Conservation (phyloP, 2,113 vertebrate species). For the Pyxicephalus adspersus region DNA sequence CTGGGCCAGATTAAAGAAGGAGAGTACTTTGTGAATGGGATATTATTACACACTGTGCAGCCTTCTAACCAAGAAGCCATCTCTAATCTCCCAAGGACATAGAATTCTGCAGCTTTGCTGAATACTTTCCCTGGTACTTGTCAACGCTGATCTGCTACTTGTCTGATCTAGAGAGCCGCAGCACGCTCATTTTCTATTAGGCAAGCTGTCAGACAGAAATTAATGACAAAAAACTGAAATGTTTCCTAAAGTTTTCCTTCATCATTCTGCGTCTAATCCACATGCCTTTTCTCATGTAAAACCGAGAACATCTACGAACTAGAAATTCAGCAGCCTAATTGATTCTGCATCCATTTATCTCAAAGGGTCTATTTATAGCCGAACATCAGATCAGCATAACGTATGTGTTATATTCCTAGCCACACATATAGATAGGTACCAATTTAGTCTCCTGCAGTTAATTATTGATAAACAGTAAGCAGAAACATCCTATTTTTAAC, state of each 20-base stretch:
- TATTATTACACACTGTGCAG: constrained; percentile 2
- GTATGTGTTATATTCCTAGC: constrained; percentile 22
- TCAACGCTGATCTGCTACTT: constrained; percentile 29
- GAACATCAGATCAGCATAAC: constrained; percentile 10
- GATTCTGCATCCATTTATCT: constrained; percentile 44
- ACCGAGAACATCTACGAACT: background rate
- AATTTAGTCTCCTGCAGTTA: constrained; percentile 34
- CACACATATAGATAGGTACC: constrained; percentile 21
- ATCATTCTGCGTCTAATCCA: constrained; percentile 30
- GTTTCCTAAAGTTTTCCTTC: constrained; percentile 33
- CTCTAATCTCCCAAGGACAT: constrained; percentile 27
- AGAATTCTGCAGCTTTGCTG: background rate
- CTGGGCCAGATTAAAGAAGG: background rate
- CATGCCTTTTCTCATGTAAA: background rate
- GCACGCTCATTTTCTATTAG: constrained; percentile 43
- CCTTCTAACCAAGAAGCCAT: background rate
- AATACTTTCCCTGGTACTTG: constrained; percentile 36
- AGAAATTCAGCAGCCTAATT: constrained; percentile 36
- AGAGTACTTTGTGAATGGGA: background rate
- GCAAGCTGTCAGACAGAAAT: constrained; percentile 30
- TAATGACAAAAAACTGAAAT: constrained; percentile 34
- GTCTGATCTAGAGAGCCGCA: constrained; percentile 31
- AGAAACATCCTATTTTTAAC: background rate
- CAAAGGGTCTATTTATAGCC: constrained; percentile 26
- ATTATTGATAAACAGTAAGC: constrained; percentile 34